These are phyloP conservation scores for Drosophila barbarae DNA, from an alignment of 2,888 invertebrate genomes.

Conservation along the genomic window DNA sequence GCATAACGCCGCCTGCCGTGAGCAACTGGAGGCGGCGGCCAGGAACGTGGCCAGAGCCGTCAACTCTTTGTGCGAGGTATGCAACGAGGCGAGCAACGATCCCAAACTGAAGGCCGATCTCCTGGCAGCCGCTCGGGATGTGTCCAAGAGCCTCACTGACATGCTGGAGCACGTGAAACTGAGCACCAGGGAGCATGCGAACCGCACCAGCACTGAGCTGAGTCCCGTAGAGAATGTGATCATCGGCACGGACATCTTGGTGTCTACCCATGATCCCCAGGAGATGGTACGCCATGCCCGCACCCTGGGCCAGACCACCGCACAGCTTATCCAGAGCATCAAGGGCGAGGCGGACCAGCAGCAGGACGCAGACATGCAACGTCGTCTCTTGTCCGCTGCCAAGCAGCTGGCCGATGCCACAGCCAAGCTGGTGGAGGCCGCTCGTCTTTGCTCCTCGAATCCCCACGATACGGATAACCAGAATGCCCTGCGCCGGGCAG, in stretches of 20 bases:
- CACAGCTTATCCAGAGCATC: slow-evolving; percentile 95
- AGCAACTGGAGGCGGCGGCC: slow-evolving; percentile 94
- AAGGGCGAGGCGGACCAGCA: slow-evolving; percentile 96
- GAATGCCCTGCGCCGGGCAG: slow-evolving; percentile 90
- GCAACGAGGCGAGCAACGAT: slow-evolving; percentile 86
- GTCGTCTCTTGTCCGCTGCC: slow-evolving; percentile 94
- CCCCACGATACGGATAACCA: slow-evolving; percentile 92
- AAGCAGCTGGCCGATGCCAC: slow-evolving; percentile 97
- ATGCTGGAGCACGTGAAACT: slow-evolving; percentile 93
- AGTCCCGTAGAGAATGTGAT: slow-evolving; percentile 94
- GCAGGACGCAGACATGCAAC: slow-evolving; percentile 92
- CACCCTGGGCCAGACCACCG: slow-evolving; percentile 95
- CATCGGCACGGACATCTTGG: slow-evolving; percentile 92
- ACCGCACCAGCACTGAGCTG: slow-evolving; percentile 85
- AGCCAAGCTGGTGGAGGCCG: slow-evolving; percentile 97
- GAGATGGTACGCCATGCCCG: slow-evolving; percentile 97
- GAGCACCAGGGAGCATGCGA: slow-evolving; percentile 84
- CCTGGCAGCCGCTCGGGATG: slow-evolving; percentile 91
- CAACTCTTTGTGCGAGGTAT: slow-evolving; percentile 90
- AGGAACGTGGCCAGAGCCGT: slow-evolving; percentile 96
- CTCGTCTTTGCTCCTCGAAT: slow-evolving; percentile 92
- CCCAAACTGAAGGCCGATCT: slow-evolving; percentile 87
- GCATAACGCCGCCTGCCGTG: slow-evolving; percentile 90
- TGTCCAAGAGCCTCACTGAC: slow-evolving; percentile 92
- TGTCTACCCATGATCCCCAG: slow-evolving; percentile 91